Base-by-base conservation (phyloP, 2,797 vertebrate genomes). In the Anableps anableps region DNA sequence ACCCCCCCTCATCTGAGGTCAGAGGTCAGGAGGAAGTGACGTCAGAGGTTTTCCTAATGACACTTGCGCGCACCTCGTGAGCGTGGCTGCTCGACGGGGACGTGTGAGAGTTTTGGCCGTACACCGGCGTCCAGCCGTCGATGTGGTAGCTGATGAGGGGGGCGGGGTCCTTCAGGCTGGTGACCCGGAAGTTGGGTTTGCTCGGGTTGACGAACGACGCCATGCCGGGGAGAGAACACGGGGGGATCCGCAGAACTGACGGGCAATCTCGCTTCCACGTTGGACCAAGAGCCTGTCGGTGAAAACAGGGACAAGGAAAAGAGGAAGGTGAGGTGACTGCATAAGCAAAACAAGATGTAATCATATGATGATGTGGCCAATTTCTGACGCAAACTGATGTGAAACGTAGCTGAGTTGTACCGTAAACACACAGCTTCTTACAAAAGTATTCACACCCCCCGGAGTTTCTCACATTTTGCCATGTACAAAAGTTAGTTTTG, bases 31-130 rank as follows among this genome's bases (percentile, higher is more conserved):
- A 93, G 16, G 88, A 64, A 0, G 88, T 93, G 80, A 98, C 95
- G 45, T 99, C 99, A 1, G 98, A 98, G 0, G 98, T 99, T 78
- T 99, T 99, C 97, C 97, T 98, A 93, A 99, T 99, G 94, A 99
- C 99, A 0, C 97, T 99, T 81, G 97, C 98, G 19, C 99, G 96
- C 14, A 95, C 95, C 93, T 99, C 98, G 89, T 95, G 31, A 92
- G 94, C 91, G 74, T 94, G 95, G 85, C 93, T 86, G 74, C 90
- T 86, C 70, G 71, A 87, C 75, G 86, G 29, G 8, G 93, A 80
- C 47, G 82, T 74, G 10, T 81, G n/a, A 81, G 92, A 94, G 95
- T 94, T 88, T 94, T 87, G 89, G 82, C 36, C 91, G 92, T 86
- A 89, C 95, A 88, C 72, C 80, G 84, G 87, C 93, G 91, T 94